Base-by-base conservation (phyloP, 2,888 invertebrate genomes). In the Sepiola atlantica region DNA sequence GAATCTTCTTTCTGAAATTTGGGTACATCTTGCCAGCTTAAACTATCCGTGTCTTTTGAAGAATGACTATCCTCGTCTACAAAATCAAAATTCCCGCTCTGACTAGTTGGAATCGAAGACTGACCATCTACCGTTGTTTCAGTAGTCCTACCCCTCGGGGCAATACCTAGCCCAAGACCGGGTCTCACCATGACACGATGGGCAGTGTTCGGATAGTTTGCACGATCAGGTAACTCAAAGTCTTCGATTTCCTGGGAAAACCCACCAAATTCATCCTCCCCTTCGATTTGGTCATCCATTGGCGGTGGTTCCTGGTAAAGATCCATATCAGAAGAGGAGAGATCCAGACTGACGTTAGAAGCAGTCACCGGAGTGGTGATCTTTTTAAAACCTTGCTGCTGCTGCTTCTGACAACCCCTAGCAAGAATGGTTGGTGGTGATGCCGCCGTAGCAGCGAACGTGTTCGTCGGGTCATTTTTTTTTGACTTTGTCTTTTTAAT, bases 1-100 rank as follows among this genome's bases (percentile, higher is more conserved):
- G 96, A 95, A 94, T 97, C 97, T 77, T 97, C 96, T 24, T 94
- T 95, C 14, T 94, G 94, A 14, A 94, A 94, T 92, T 95, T 95
- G 4, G 45, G 45, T 55, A 91, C 94, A 61, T 93, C 94, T 90
- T 94, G 94, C 95, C 95, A 95, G 28, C 94, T 94, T 55, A 94
- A 93, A 55, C 94, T 94, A 90, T 95, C 95, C 77, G 93, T 95
- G 90, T 95, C 95, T 93, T 95, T 95, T 20, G 95, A 95, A 54
- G 95, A 95, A 8, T 94, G 94, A 95, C 95, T 95, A 91, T 95
- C 95, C 94, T 94, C 95, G 35, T 95, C 95, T 94, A 95, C 94
- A 54, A 92, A 93, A 55, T 93, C 93, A 93, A 93, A 93, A 35
- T 55, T 55, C 10, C 93, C 90, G 28, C 77, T 24, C 90, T 94